phyloP scores from a whole-genome alignment of 2,888 invertebrate species.

The Coenonympha arcania region DNA sequence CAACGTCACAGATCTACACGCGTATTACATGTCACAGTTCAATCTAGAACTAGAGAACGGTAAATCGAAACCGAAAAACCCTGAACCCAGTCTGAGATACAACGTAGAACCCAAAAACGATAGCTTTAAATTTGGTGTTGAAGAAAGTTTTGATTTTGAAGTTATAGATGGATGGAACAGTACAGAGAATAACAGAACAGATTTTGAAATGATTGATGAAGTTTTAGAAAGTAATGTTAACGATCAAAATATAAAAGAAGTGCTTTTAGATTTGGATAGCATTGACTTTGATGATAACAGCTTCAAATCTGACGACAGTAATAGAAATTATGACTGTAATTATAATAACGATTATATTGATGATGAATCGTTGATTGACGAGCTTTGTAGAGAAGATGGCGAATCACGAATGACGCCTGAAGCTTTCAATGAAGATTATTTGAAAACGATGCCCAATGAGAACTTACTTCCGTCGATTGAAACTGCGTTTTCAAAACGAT shows the following conservation, averaged over 20 bases:
- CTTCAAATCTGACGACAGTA: constrained; percentile 38
- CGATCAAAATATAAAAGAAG: constrained; percentile 67
- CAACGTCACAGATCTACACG: constrained; percentile 61
- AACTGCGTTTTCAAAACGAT: constrained; percentile 62
- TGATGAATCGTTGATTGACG: constrained; percentile 65
- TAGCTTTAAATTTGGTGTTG: constrained; percentile 55
- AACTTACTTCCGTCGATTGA: constrained; percentile 63
- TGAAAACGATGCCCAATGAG: constrained; percentile 43
- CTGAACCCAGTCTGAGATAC: not conserved
- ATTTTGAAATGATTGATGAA: constrained; percentile 59
- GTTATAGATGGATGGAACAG: constrained; percentile 51
- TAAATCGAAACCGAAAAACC: constrained; percentile 44
- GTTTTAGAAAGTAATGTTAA: constrained; percentile 57
- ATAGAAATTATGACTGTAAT: constrained; percentile 36
- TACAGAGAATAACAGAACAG: constrained; percentile 34
- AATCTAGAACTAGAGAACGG: constrained; percentile 67
- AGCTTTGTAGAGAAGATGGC: constrained; percentile 63
- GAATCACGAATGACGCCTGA: constrained; percentile 57
- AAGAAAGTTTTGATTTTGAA: constrained; percentile 67
- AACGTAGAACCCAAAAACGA: constrained; percentile 44
- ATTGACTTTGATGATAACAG: constrained; percentile 61
- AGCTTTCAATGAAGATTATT: constrained; percentile 53
- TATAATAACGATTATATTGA: constrained; percentile 64
- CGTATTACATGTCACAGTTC: constrained; percentile 69
- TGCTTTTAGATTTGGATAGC: constrained; percentile 58